These are phyloP conservation scores for Sialis fuliginosa DNA, from an alignment of 2,888 invertebrate species.

Conservation along the genomic window DNA sequence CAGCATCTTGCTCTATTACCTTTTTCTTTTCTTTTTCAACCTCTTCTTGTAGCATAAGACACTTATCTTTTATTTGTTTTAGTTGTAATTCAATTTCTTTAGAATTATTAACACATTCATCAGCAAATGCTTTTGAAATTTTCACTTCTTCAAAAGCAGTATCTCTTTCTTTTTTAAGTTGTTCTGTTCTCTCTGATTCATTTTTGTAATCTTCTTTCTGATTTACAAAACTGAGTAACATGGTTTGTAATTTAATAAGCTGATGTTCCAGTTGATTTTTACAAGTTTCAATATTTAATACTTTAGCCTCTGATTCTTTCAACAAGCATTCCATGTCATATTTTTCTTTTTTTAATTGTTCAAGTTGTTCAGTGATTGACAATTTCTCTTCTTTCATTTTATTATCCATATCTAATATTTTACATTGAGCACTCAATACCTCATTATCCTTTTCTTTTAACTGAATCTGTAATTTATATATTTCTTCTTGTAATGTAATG, in stretches of 20 bases:
- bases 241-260: slow-evolving; percentile 2
- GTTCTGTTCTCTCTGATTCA: slow-evolving; percentile 3
- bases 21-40: slow-evolving; percentile 7
- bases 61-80: slow-evolving; percentile 8
- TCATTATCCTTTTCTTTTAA: slow-evolving; percentile 26
- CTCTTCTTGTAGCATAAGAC: slow-evolving; percentile 9
- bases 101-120: slow-evolving; percentile 11
- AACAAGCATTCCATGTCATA: slow-evolving; percentile 12
- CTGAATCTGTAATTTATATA: slow-evolving; percentile 24
- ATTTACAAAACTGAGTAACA: neutral
- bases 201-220: neutral
- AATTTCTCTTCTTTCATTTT: slow-evolving; percentile 14
- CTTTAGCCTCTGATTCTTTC: slow-evolving; percentile 8
- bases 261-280: slow-evolving; percentile 8
- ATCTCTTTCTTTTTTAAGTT: slow-evolving; percentile 6
- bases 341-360: slow-evolving; percentile 12
- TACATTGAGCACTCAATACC: slow-evolving; percentile 13
- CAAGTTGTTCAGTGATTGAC: slow-evolving; percentile 8
- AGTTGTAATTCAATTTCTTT: slow-evolving; percentile 10
- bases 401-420: slow-evolving; percentile 13
- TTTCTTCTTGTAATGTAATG: slow-evolving; percentile 23
- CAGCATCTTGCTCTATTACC: slow-evolving; percentile 14
- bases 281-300: slow-evolving; percentile 10
- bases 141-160: slow-evolving; percentile 15
- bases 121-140: slow-evolving; percentile 12